Evolutionary conservation across 2,888 invertebrate genomes (phyloP).

Genomic region (Calliopum simillimum): DNA sequence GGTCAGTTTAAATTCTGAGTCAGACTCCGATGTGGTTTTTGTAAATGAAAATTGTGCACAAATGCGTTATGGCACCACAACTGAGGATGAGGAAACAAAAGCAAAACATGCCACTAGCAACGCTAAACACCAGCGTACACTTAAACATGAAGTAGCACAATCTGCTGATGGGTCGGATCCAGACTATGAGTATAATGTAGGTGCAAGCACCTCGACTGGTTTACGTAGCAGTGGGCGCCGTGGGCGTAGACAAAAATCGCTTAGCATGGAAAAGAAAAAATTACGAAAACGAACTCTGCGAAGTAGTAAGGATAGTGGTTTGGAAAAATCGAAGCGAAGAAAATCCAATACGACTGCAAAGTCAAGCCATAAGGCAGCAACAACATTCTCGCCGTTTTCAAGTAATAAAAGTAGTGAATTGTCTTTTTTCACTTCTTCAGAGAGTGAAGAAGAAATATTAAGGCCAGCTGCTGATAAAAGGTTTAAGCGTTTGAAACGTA

Average conservation of each 20-base stretch:
- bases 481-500: neutral
- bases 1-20: slow-evolving; percentile 64
- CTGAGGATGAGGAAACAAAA: slow-evolving; percentile 44
- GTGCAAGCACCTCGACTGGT: slow-evolving; percentile 60
- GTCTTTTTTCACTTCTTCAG: neutral
- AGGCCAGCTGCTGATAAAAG: neutral
- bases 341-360: slow-evolving; percentile 2
- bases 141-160: neutral
- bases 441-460: neutral
- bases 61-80: slow-evolving; percentile 36
- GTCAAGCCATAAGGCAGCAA: neutral
- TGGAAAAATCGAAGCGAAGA: slow-evolving; percentile 23
- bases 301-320: slow-evolving; percentile 38
- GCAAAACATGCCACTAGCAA: slow-evolving; percentile 15
- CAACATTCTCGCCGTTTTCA: neutral
- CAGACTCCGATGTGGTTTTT: slow-evolving; percentile 66
- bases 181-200: slow-evolving; percentile 54
- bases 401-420: neutral
- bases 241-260: slow-evolving; percentile 46
- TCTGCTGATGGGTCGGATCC: slow-evolving; percentile 14
- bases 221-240: slow-evolving; percentile 54
- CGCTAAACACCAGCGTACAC: slow-evolving; percentile 7
- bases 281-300: slow-evolving; percentile 22
- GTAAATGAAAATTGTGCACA: slow-evolving; percentile 49
- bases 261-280: slow-evolving; percentile 43